Evolutionary conservation across 2,113 vertebrate genomes (phyloP).

Genomic region (Hippolais icterina): DNA sequence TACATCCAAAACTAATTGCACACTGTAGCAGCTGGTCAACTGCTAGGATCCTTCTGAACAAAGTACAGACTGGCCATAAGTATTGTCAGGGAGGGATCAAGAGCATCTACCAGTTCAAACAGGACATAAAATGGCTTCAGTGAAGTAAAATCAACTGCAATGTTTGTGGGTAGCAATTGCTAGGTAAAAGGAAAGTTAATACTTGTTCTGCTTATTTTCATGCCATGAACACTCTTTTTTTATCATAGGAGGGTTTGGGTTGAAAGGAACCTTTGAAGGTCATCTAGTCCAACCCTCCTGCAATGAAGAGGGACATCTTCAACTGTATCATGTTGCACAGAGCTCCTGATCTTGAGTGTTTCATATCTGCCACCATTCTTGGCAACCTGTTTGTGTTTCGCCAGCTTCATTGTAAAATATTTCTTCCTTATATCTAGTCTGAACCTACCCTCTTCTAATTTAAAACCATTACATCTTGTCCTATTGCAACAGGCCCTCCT

Average conservation of each 20-base stretch:
- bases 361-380: background rate
- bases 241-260: background rate
- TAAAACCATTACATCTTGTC: background rate
- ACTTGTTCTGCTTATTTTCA: background rate
- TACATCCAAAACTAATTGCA: background rate
- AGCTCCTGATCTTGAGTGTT: background rate
- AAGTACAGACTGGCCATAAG: background rate
- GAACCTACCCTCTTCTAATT: background rate
- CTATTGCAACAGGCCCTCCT: background rate
- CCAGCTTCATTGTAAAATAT: background rate
- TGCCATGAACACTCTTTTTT: background rate
- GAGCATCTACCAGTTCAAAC: background rate
- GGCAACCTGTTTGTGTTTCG: background rate
- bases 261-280: background rate
- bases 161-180: background rate
- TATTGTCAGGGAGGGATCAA: background rate
- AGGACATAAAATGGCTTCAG: background rate
- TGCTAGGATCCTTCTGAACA: background rate
- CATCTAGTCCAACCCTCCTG: background rate
- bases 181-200: background rate
- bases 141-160: background rate
- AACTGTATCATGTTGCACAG: background rate
- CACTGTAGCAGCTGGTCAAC: background rate
- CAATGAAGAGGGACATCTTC: background rate
- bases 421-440: background rate